These are phyloP conservation scores for Xiphias gladius DNA, from an alignment of 2,113 vertebrate genomes.

Conservation along the genomic window DNA sequence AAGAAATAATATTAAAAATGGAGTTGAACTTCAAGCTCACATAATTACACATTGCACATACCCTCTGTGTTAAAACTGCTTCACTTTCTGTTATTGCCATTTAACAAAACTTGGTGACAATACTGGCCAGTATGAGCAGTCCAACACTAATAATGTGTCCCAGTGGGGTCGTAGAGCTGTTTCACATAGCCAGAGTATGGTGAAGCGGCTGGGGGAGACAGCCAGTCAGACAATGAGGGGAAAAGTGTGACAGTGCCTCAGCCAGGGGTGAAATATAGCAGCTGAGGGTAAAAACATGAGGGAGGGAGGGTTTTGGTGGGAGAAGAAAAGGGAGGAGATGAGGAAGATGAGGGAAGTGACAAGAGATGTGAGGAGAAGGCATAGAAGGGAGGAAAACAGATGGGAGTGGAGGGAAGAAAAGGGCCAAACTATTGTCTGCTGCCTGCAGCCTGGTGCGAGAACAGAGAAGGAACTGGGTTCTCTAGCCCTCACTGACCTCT, in stretches of 20 bases:
- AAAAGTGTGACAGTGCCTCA: constrained; percentile 73
- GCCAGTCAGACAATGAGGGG: constrained; percentile 86
- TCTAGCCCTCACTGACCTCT: constrained; percentile 45
- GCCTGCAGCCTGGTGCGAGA: constrained; percentile 30
- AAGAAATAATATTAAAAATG: neutral
- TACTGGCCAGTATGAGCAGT: constrained; percentile 1
- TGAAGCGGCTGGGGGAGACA: constrained; percentile 69
- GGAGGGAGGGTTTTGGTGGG: constrained; percentile 26
- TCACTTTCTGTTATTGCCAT: constrained; percentile 28
- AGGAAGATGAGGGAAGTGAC: constrained; percentile 5
- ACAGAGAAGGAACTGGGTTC: constrained; percentile 37
- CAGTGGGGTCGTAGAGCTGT: constrained; percentile 17
- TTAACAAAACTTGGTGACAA: constrained; percentile 37
- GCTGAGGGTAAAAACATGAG: constrained; percentile 74
- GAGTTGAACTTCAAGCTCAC: neutral
- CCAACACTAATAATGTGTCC: constrained; percentile 44
- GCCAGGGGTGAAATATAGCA: constrained; percentile 80
- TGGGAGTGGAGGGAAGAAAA: constrained; percentile 1
- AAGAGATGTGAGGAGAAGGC: constrained; percentile 6
- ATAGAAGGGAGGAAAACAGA: constrained; percentile 8
- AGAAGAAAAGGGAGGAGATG: constrained; percentile 21
- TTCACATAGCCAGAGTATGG: constrained; percentile 74
- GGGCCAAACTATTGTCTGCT: constrained; percentile 42
- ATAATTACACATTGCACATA: neutral
- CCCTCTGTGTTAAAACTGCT: neutral